Conservation (phyloP, 2,888 invertebrate species). For the Dasypogon diadema region DNA sequence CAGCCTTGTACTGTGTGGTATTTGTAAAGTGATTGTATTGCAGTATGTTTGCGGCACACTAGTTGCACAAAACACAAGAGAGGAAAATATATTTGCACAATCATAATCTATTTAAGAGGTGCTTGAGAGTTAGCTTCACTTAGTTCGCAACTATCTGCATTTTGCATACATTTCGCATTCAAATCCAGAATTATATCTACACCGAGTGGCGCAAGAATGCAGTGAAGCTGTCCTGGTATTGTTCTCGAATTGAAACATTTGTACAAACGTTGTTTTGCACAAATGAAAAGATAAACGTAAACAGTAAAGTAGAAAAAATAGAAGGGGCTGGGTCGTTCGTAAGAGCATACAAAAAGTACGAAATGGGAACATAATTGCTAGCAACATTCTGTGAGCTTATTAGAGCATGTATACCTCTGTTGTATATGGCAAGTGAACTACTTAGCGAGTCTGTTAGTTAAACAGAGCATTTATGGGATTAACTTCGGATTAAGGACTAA, state of each 20-base stretch:
- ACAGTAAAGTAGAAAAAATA: neutral
- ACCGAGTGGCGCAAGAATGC: neutral
- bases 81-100: conserved; percentile 26
- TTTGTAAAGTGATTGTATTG: too few species aligned
- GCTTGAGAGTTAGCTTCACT: conserved; percentile 30
- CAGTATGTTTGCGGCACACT: too few species aligned
- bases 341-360: conserved; percentile 1
- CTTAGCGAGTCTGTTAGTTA: conserved; percentile 38
- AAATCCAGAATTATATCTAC: neutral
- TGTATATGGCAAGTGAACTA: neutral
- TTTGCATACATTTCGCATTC: conserved; percentile 18
- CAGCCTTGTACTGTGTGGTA: too few species aligned
- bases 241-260: conserved; percentile 4
- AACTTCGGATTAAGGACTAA: conserved; percentile 38
- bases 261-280: conserved; percentile 23
- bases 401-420: conserved; percentile 6
- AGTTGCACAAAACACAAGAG: neutral
- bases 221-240: neutral
- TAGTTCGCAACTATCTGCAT: conserved; percentile 38
- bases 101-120: conserved; percentile 38
- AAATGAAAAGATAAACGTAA: conserved; percentile 19
- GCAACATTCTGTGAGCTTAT: conserved; percentile 30
- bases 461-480: conserved; percentile 23
- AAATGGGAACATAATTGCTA: conserved; percentile 28
- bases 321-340: neutral